These are phyloP conservation scores for Cheumatopsyche charites DNA, from an alignment of 1,140 invertebrate species.

Conservation along the genomic window DNA sequence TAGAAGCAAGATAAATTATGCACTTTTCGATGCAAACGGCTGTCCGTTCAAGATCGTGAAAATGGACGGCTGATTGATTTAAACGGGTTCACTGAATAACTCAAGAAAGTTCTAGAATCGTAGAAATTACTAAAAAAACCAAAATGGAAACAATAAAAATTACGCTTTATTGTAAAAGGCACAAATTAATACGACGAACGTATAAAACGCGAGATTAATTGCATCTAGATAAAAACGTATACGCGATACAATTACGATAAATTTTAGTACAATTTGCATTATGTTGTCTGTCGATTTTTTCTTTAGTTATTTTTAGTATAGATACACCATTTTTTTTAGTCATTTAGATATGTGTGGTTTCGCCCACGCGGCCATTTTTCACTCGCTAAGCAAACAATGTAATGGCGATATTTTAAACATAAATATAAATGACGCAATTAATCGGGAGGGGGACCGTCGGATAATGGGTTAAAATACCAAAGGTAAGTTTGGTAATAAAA, in stretches of 20 bases:
- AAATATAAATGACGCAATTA: slow-evolving; percentile 36
- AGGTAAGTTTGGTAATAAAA: slow-evolving; percentile 15
- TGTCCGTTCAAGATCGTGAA: slow-evolving; percentile 29
- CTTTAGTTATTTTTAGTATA: not conserved
- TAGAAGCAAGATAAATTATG: slow-evolving; percentile 33
- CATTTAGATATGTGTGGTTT: not conserved
- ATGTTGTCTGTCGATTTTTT: slow-evolving; percentile 18
- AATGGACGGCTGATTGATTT: slow-evolving; percentile 33
- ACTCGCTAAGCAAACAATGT: slow-evolving; percentile 34
- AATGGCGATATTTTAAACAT: slow-evolving; percentile 35
- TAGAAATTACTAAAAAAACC: too few species aligned
- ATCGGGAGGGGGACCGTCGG: slow-evolving; percentile 10
- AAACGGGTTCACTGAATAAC: slow-evolving; percentile 26
- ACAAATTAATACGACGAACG: too few species aligned
- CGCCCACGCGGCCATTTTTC: slow-evolving; percentile 29
- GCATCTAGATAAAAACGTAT: not conserved
- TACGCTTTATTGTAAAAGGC: too few species aligned
- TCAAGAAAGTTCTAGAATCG: not conserved
- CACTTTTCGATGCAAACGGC: slow-evolving; percentile 24
- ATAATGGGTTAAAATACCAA: slow-evolving; percentile 29
- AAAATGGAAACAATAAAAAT: too few species aligned
- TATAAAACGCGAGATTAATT: not conserved
- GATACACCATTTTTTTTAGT: too few species aligned
- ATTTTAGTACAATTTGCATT: slow-evolving; percentile 23
- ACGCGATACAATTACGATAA: slow-evolving; percentile 30